Base-by-base conservation (phyloP, 2,888 invertebrate species). In the Agonum fuliginosum region DNA sequence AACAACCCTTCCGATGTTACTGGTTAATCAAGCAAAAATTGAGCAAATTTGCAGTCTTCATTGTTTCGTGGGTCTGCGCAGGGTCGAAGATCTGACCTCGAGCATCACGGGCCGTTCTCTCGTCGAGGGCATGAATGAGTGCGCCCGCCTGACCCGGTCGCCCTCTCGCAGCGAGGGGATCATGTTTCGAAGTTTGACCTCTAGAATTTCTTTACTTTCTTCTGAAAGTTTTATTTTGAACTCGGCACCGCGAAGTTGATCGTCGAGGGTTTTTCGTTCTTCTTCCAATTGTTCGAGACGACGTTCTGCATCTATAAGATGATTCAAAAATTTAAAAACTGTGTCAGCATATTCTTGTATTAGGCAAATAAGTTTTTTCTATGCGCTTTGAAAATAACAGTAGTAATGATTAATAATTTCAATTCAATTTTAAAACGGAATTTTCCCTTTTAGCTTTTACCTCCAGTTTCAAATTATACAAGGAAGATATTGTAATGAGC, bases 71-170 rank as follows among this genome's bases (percentile, higher is more conserved):
- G 81, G 74, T 65, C 83, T 79, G 74, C 84, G 82, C 70, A 87
- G 81, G 8, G 87, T 86, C 1, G 85, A 80, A 17, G 86, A 81
- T 74, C 86, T 80, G 3, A 86, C 83, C 81, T 88, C 87, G 70
- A 87, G 75, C 2, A 86, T 78, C n/a, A 87, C 83, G 1, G 88
- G 88, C 54, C 87, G 84, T 81, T 90, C 89, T 80, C 88, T 89
- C 0, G 92, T 91, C 14, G 92, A 91, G 0, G 93, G 92, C 80
- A 93, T 90, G 85, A 93, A 93, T 27, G 93, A 93, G 79, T 92
- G 89, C 0, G 93, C 91, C 20, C 93, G 88, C 62, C 93, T 87
- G 0, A 93, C 90, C 81, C 91, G 86, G 62, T 91, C 91, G 0
- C 90, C 90, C 80, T 90, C 90, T 48, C 90, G 88, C 3, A 89